Evolutionary conservation across 2,113 vertebrate species (phyloP), one percentile per base, ranked within the genome.

Genomic region (Lontra canadensis): DNA sequence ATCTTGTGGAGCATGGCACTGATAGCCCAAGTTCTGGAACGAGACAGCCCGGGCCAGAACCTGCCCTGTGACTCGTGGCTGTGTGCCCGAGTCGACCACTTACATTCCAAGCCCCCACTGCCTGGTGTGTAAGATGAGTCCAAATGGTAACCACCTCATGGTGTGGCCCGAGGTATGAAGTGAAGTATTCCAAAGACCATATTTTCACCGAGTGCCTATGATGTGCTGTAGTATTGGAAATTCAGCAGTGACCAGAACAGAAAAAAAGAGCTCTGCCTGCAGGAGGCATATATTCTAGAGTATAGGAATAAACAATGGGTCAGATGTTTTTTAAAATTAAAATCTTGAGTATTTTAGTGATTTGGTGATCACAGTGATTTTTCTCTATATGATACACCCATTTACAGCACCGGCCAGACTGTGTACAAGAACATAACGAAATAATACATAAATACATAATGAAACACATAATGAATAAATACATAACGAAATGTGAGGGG

Each of bases 311-410:
- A 91, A 67, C 49, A 14, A 55, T 4, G 13, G 42, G 20, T 17
- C 67, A 6, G 39, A 79, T 10, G 21, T 34, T 44, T 90, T 36
- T 65, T 7, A 25, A 55, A 90, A 25, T 59, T 47, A 82, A 74
- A 69, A 21, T 8, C 36, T 3, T 39, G 14, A 26, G 42, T 25
- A n/a, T 90, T 86, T 90, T 81, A 44, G 52, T 26, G 26, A 6
- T 63, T 15, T 26, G 15, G 59, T 25, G 23, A 25, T 61, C 59
- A 61, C 59, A 61, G 57, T 26, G 59, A 61, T 76, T 44, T 76
- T 97, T 98, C 98, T 99, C 98, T 99, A 98, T 99, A 99, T 98
- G 99, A 98, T 98, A 98, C 98, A 98, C 97, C 98, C 98, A 99
- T 99, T 99, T 99, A 99, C 98, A 99, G 98, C 98, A 98, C 97